Percentiles rank a stretch among this genome's conserved stretches.
These are phyloP conservation scores for Sylvilagus floridanus DNA, from an alignment of 2,797 vertebrate species.

Conservation along the genomic window DNA sequence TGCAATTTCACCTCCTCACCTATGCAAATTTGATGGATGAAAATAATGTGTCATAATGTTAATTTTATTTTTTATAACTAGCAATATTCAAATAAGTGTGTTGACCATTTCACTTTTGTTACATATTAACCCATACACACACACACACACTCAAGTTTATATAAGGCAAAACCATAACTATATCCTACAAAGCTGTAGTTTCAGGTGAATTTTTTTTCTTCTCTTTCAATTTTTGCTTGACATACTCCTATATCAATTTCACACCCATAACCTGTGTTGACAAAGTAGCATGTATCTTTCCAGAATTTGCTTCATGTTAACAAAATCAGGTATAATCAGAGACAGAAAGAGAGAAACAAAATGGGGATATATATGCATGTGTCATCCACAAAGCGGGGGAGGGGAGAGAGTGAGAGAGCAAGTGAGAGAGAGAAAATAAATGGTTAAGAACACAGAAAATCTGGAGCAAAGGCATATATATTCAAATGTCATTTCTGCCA, in stretches of 20 bases:
- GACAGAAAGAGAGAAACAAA: background rate
- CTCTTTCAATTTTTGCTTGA: background rate
- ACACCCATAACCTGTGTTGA: background rate
- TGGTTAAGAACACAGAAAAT: background rate
- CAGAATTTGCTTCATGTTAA: background rate
- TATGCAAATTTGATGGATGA: background rate
- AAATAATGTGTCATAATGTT: background rate
- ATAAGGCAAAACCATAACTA: slow-evolving; percentile 13
- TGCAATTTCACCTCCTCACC: background rate
- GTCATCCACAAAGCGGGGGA: background rate
- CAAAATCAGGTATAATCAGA: background rate
- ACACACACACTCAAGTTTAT: slow-evolving; percentile 6
- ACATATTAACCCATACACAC: background rate
- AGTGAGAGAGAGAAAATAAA: background rate
- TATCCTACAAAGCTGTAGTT: background rate
- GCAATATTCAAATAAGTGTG: background rate
- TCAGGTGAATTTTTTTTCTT: background rate
- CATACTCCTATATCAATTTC: background rate
- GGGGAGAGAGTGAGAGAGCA: too few species aligned
- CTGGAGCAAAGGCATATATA: background rate
- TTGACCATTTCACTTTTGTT: background rate
- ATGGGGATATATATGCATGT: background rate
- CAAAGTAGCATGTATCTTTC: background rate
- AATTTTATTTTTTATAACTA: background rate
- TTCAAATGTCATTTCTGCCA: background rate